Base-by-base conservation (phyloP, 2,113 vertebrate genomes). In the Calidris pygmaea region DNA sequence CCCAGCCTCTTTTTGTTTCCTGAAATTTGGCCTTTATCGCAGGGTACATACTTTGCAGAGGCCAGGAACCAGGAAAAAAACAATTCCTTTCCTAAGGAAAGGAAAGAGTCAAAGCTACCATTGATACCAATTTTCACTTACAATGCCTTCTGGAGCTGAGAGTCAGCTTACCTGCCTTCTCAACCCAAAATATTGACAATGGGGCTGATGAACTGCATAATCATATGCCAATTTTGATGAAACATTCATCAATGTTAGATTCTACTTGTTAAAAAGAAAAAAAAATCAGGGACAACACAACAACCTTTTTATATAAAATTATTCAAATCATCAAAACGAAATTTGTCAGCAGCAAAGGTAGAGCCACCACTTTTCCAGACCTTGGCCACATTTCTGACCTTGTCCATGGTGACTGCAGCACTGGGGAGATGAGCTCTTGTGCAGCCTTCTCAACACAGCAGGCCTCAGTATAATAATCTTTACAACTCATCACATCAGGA, bases 401-500 rank as follows among this genome's bases (percentile, higher is more conserved):
- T 45, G 48, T 12, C 37, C 48, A 35, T n/a, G 41, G 30, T 41
- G 37, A n/a, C n/a, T 34, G 78, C 6, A 63, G 13, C 27, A 18
- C 13, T 15, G 53, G 7, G 26, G 24, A 73, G 37, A 2, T 16
- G 20, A 56, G 24, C 7, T 37, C 43, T 5, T 3, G 19, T 32
- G 15, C 5, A 76, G 7, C 16, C 23, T 58, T 73, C 48, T 23
- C 70, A 85, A 23, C 1, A 3, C 15, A 13, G 15, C 6, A 7
- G 22, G 6, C 5, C 7, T 30, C 53, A 66, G 48, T 27, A 43
- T 0, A 32, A 20, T 24, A 73, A 48, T 3, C 15, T 86, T 82
- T 65, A n/a, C 9, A 12, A 19, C 2, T 0, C 48, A 55, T 50
- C 6, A 0, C 34, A 12, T 23, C 18, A 65, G 35, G 6, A 39